Evolutionary conservation across 2,113 vertebrate species (phyloP).

Genomic region (Sinocyclocheilus anophthalmus): DNA sequence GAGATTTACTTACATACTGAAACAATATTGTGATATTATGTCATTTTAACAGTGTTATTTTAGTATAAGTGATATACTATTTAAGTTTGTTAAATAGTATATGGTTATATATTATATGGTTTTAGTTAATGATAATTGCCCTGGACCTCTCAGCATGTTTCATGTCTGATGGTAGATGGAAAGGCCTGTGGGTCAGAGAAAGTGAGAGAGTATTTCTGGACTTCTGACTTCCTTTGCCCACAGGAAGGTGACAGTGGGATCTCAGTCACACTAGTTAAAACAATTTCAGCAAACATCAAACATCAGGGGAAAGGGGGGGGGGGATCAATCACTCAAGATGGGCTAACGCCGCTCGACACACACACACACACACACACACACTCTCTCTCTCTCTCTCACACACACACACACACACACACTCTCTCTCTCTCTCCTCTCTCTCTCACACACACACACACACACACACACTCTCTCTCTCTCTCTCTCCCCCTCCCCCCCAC

Average conservation of each 20-base stretch:
- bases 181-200: not conserved
- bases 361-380: slow-evolving; percentile 9
- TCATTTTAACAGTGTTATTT: not conserved
- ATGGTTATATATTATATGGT: too few relatives aligned
- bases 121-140: not conserved
- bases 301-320: not conserved
- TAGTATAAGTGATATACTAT: not conserved
- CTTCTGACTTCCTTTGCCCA: slow-evolving; percentile 39
- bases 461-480: not conserved
- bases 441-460: not conserved
- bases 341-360: slow-evolving; percentile 36
- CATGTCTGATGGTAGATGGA: not conserved
- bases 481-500: too few relatives aligned
- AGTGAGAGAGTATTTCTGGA: not conserved
- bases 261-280: slow-evolving; percentile 54
- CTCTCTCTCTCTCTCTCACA: not conserved
- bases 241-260: slow-evolving; percentile 54
- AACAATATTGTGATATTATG: not conserved
- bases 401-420: not conserved
- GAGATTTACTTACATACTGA: not conserved
- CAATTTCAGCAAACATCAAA: slow-evolving; percentile 56
- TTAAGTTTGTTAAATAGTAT: too few relatives aligned
- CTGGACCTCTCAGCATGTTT: not conserved
- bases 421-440: not conserved
- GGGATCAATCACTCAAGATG: slow-evolving; percentile 46